A percentile compares a stretch with the other conserved stretches of the same genome.
These are phyloP conservation scores for Phoxinus dragarum DNA, from an alignment of 2,797 vertebrate species.

Conservation along the genomic window DNA sequence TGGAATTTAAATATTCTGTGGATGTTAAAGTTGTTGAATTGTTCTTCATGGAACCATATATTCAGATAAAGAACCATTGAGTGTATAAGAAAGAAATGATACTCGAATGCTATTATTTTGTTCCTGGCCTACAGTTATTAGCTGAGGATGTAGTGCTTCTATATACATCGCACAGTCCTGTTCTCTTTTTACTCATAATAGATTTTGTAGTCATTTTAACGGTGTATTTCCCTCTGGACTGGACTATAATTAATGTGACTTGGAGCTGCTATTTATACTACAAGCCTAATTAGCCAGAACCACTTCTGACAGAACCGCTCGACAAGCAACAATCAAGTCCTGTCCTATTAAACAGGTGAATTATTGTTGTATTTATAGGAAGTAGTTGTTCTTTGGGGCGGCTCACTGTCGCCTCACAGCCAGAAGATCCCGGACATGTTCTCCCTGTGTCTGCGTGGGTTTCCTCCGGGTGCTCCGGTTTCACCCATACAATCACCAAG, in stretches of 20 bases:
- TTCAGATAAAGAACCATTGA: too few species aligned
- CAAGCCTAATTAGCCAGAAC: slow-evolving; percentile 38
- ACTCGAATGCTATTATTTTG: background rate
- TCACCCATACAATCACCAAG: too few species aligned
- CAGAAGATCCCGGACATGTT: too few species aligned
- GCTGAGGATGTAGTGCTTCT: background rate
- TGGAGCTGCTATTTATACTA: slow-evolving; percentile 34
- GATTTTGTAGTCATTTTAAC: slow-evolving; percentile 34
- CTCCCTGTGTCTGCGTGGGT: too few species aligned
- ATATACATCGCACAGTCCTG: background rate
- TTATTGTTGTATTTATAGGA: slow-evolving; percentile 1
- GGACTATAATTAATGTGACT: slow-evolving; percentile 38
- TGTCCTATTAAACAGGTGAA: slow-evolving; percentile 25
- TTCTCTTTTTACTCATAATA: slow-evolving; percentile 35
- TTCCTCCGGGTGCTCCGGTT: too few species aligned
- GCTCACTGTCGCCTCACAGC: too few species aligned
- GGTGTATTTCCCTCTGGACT: slow-evolving; percentile 31
- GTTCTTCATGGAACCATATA: too few species aligned
- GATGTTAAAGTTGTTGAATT: too few species aligned
- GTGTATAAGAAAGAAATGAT: too few species aligned
- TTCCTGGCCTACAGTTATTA: background rate
- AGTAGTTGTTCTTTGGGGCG: background rate
- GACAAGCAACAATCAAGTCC: background rate
- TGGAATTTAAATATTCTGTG: background rate
- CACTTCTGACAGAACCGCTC: slow-evolving; percentile 15